phyloP scores from a whole-genome alignment of 2,888 invertebrate species.

The Deroplatys truncata region DNA sequence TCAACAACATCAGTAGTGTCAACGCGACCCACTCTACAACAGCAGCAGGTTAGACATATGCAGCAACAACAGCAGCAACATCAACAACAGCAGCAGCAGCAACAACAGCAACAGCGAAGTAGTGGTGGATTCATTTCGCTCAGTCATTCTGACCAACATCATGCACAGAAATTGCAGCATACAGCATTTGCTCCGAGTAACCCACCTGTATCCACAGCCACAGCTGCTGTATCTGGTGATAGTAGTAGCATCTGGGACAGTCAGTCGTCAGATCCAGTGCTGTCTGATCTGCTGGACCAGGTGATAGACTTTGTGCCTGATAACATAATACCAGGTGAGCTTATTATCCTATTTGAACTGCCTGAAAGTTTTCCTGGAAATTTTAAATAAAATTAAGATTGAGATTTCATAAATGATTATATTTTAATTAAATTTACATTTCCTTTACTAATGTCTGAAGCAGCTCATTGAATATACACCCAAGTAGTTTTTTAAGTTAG shows the following conservation, averaged over 20 bases:
- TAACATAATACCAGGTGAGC: conserved; percentile 31
- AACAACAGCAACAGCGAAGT: conserved; percentile 29
- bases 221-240: conserved; percentile 28
- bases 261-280: conserved; percentile 59
- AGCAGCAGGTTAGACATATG: conserved; percentile 21
- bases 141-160: conserved; percentile 32
- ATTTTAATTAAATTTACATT: too few relatives aligned
- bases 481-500: too few relatives aligned
- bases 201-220: background rate
- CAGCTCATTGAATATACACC: too few relatives aligned
- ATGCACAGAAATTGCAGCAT: conserved; percentile 30
- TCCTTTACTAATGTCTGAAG: too few relatives aligned
- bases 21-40: background rate
- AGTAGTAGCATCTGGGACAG: conserved; percentile 44
- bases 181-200: background rate
- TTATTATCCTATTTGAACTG: too few relatives aligned
- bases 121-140: conserved; percentile 23
- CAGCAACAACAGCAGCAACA: conserved; percentile 34
- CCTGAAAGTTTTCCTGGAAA: too few relatives aligned
- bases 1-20: conserved; percentile 1
- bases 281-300: conserved; percentile 81
- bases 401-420: too few relatives aligned
- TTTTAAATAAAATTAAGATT: too few relatives aligned
- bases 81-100: conserved; percentile 24
- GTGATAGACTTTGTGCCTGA: conserved; percentile 78